Evolutionary conservation across 2,113 vertebrate genomes (phyloP).

Genomic region (Ciconia stormi): DNA sequence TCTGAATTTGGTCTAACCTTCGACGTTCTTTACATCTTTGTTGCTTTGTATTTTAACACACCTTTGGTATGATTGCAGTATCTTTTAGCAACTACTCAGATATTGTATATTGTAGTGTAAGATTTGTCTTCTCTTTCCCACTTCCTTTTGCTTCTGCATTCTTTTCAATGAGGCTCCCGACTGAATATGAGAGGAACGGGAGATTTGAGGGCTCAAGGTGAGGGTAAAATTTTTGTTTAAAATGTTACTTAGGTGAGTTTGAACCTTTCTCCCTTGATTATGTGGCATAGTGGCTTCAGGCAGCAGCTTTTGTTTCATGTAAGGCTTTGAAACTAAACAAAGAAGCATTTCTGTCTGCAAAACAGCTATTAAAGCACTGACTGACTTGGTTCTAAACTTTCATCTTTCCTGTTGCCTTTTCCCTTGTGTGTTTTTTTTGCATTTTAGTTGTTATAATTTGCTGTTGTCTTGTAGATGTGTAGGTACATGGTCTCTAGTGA

Average conservation of each 20-base stretch:
- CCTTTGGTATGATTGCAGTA: conserved; percentile 5
- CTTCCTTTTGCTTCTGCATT: conserved; percentile 78
- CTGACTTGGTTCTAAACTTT: conserved; percentile 29
- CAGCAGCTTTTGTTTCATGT: conserved; percentile 37
- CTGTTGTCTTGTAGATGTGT: conserved; percentile 4
- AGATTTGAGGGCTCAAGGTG: conserved; percentile 99
- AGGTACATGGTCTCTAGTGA: neutral
- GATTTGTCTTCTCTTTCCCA: conserved; percentile 80
- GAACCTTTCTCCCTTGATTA: conserved; percentile 33
- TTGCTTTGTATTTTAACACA: conserved; percentile 27
- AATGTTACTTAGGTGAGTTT: conserved; percentile 60
- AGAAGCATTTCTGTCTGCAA: conserved; percentile 48
- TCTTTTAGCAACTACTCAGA: conserved; percentile 36
- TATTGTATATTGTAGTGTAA: conserved; percentile 71
- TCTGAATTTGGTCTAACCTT: conserved; percentile 26
- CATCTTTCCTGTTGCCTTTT: conserved; percentile 28
- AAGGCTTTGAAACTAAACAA: conserved; percentile 44
- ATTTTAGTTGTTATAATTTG: neutral
- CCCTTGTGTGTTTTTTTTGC: neutral
- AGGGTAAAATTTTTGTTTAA: conserved; percentile 80
- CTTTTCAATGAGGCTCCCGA: conserved; percentile 90
- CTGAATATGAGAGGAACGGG: conserved; percentile 98
- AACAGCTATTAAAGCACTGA: conserved; percentile 43
- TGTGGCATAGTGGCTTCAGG: conserved; percentile 18
- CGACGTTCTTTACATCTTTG: conserved; percentile 66